These are phyloP conservation scores for Megaceryle alcyon DNA, from an alignment of 2,797 vertebrate genomes.

Conservation along the genomic window DNA sequence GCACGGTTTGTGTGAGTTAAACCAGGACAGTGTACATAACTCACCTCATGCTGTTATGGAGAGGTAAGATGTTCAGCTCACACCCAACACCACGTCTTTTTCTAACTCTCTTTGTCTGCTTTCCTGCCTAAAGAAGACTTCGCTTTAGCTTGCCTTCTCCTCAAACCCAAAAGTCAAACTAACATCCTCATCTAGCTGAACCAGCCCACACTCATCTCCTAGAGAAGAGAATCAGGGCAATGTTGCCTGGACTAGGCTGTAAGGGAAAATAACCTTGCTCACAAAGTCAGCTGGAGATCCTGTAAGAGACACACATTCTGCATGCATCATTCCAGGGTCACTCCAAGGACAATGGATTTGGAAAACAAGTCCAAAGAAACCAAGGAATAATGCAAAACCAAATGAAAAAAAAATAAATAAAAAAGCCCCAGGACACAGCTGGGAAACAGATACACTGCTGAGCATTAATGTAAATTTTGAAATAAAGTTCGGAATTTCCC, in stretches of 20 bases:
- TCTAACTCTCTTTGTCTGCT: background rate
- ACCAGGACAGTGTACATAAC: no score
- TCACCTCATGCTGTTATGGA: background rate
- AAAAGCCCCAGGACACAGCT: background rate
- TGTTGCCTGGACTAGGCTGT: background rate
- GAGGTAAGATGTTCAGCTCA: background rate
- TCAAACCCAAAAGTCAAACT: background rate
- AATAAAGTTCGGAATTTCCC: constrained; percentile 56
- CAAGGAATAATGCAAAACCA: background rate
- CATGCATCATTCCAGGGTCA: background rate
- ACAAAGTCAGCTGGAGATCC: background rate
- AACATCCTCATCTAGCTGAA: background rate
- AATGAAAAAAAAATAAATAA: background rate
- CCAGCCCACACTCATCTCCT: background rate
- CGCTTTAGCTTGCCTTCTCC: background rate
- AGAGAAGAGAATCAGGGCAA: background rate
- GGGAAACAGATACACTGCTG: background rate
- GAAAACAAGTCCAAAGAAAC: background rate
- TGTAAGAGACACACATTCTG: background rate
- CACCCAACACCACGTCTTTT: accelerated
- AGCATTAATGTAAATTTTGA: background rate
- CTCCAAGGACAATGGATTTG: background rate
- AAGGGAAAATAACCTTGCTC: background rate
- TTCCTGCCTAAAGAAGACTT: background rate
- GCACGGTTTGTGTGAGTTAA: accelerated